Conservation (phyloP, 2,113 vertebrate species). For the Nanorana parkeri region DNA sequence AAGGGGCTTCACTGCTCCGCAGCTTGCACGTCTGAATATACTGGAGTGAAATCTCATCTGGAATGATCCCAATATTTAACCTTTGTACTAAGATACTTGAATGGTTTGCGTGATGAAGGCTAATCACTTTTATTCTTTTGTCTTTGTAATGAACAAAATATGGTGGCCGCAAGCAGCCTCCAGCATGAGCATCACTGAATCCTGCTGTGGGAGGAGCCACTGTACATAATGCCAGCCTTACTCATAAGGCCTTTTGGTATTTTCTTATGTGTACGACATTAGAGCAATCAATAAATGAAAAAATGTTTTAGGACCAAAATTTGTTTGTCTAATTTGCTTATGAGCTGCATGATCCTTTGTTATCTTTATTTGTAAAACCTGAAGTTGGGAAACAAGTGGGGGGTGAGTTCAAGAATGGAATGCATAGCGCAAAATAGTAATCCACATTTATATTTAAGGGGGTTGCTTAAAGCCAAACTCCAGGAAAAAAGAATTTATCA, state of each 20-base stretch:
- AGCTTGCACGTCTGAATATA: constrained; percentile 18
- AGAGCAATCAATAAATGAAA: constrained; percentile 45
- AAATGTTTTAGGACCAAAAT: constrained; percentile 40
- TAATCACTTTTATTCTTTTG: constrained; percentile 33
- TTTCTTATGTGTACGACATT: constrained; percentile 45
- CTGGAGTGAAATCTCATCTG: constrained; percentile 26
- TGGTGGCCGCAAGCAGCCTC: constrained; percentile 26
- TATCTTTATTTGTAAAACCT: too few relatives aligned
- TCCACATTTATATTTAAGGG: too few relatives aligned
- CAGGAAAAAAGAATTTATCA: too few relatives aligned
- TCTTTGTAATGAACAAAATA: constrained; percentile 42
- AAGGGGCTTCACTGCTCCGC: background rate
- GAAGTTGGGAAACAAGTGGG: too few relatives aligned
- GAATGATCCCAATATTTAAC: constrained; percentile 45
- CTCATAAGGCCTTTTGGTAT: constrained; percentile 48
- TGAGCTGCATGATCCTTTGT: too few relatives aligned
- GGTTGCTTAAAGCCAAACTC: too few relatives aligned
- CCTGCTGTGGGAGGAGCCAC: constrained; percentile 28
- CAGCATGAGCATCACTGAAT: constrained; percentile 23
- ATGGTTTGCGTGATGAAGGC: constrained; percentile 40
- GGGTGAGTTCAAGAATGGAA: too few relatives aligned
- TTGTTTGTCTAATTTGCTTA: background rate
- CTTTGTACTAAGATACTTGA: constrained; percentile 46
- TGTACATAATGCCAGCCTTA: constrained; percentile 47
- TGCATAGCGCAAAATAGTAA: too few relatives aligned